Conservation (phyloP, 2,888 invertebrate genomes). For the Chelonus formosanus region DNA sequence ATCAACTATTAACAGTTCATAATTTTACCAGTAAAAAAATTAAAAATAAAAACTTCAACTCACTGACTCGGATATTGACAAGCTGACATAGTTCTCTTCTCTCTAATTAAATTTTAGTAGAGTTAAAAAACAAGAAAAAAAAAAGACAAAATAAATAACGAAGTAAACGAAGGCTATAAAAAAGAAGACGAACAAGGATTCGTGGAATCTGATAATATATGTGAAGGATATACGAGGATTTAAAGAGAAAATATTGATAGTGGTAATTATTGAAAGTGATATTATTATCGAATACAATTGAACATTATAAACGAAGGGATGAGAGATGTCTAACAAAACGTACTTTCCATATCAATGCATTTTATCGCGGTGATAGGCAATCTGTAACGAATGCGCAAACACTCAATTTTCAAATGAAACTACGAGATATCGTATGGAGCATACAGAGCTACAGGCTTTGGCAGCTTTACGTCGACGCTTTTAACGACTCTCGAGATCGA, state of each 20-base stretch:
- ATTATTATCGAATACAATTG: neutral
- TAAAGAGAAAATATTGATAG: neutral
- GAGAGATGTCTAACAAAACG: constrained; percentile 8
- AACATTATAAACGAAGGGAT: constrained; percentile 3
- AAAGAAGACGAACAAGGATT: too few relatives aligned
- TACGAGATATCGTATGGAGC: constrained; percentile 8
- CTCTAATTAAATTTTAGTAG: too few relatives aligned
- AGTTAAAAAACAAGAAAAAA: too few relatives aligned
- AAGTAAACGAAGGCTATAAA: too few relatives aligned
- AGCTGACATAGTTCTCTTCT: too few relatives aligned
- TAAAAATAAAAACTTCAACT: too few relatives aligned
- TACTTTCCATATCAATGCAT: constrained; percentile 18
- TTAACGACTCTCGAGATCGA: constrained; percentile 24
- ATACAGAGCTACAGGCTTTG: constrained; percentile 20
- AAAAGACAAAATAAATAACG: too few relatives aligned
- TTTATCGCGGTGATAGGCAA: constrained; percentile 28
- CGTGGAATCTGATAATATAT: too few relatives aligned
- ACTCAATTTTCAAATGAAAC: constrained; percentile 27
- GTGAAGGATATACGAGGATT: too few relatives aligned
- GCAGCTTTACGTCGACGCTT: constrained; percentile 29
- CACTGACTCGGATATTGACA: too few relatives aligned
- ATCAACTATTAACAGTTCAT: too few relatives aligned
- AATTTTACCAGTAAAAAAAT: too few relatives aligned
- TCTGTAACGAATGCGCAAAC: constrained; percentile 26
- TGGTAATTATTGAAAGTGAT: neutral